These are phyloP conservation scores for Hymenopus coronatus DNA, from an alignment of 2,888 invertebrate species.

Conservation along the genomic window DNA sequence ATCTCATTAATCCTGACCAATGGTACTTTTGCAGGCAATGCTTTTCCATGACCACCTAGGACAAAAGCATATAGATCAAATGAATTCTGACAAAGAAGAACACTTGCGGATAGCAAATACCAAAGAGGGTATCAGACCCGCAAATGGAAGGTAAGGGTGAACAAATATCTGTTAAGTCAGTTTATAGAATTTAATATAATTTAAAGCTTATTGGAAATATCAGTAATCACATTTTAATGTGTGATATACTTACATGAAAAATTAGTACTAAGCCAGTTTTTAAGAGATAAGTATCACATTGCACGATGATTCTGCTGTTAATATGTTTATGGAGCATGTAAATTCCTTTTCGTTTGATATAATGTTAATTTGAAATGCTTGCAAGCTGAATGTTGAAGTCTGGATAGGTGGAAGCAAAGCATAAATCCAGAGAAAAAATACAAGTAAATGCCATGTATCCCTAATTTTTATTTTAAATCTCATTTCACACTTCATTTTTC, in stretches of 20 bases:
- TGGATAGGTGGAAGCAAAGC: background rate
- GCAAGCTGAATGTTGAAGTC: background rate
- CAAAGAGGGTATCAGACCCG: slow-evolving; percentile 24
- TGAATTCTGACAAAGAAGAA: slow-evolving; percentile 45
- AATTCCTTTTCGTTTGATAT: background rate
- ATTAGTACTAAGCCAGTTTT: background rate
- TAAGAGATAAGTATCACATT: background rate
- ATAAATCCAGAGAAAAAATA: no score
- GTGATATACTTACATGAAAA: background rate
- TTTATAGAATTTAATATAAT: background rate
- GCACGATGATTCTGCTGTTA: background rate
- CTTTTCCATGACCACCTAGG: slow-evolving; percentile 42
- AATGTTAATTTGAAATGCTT: background rate
- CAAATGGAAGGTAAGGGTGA: slow-evolving; percentile 27
- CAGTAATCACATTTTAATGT: background rate
- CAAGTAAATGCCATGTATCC: no score
- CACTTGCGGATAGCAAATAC: slow-evolving; percentile 36
- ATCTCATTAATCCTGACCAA: background rate
- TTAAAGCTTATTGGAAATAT: background rate
- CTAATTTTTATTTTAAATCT: no score
- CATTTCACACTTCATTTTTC: no score
- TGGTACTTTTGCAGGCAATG: slow-evolving; percentile 20
- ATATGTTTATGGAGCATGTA: background rate
- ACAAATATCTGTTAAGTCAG: background rate
- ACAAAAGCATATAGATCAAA: slow-evolving; percentile 44